Evolutionary conservation across 2,113 vertebrate genomes (phyloP), one percentile per base, ranked within the genome.

Genomic region (Odontophorus gujanensis): DNA sequence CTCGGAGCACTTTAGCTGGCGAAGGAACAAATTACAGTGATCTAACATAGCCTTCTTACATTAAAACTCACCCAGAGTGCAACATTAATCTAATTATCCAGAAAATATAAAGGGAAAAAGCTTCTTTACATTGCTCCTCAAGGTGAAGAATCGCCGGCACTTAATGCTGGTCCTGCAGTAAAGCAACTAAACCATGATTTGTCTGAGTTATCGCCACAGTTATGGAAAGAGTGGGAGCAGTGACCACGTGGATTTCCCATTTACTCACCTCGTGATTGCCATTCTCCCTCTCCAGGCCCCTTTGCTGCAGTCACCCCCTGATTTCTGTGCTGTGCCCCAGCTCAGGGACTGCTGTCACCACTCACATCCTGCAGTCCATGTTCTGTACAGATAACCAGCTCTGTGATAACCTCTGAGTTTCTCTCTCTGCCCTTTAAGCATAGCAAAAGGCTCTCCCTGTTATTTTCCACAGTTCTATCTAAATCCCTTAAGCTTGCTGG

Each of bases 381-480:
- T 61, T 71, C 83, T 79, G 34, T 73, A 18, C 59, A 18, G 32
- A 1, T 45, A 73, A 90, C 15, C 9, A 59, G 34, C 62, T 79
- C 1, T 0, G 40, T 30, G 71, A 14, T 26, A 45, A 83, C 16
- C 28, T 22, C 32, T 20, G 42, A 16, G 12, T 85, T 73, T 57
- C 21, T 15, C 26, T 53, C 51, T 47, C 42, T 76, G 71, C 42
- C 48, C 21, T 75, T 50, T 12, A 53, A 75, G 9, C 71, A 90
- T 63, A 89, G 93, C 71, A 81, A 80, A 81, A 73, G 59, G 69
- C 74, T 25, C 50, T 90, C 89, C 82, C 92, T 89, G 79, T 93
- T 94, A 47, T 43, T 63, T 76, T 77, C 62, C 36, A 75, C 94
- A 36, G 42, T 32, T 59, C 84, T 74, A 43, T 82, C 67, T 48